phyloP scores from a whole-genome alignment of 2,113 vertebrate genomes.

The Brachypodius melanocephalos region DNA sequence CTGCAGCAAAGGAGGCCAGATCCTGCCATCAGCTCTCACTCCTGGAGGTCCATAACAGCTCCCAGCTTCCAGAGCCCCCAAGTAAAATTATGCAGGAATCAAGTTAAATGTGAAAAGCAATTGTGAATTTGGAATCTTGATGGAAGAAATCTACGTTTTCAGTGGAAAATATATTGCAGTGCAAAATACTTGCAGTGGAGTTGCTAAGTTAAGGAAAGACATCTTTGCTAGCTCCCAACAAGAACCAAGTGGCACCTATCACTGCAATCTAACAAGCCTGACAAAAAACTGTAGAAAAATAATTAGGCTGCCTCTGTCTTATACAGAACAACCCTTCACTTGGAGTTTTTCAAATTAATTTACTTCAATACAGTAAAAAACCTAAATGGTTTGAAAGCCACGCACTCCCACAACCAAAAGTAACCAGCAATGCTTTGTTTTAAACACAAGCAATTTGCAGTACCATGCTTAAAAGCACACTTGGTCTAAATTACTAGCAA shows the following conservation, averaged over 20 bases:
- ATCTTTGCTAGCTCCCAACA: neutral
- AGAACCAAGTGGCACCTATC: neutral
- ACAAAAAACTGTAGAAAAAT: neutral
- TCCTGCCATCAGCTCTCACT: neutral
- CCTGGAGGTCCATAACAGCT: accelerated
- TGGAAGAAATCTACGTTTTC: neutral
- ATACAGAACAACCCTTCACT: neutral
- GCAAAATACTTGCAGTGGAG: neutral
- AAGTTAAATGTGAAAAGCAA: neutral
- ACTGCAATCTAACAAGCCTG: neutral
- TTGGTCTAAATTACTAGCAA: neutral
- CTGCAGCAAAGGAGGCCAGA: neutral
- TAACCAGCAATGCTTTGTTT: neutral
- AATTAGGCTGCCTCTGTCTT: neutral
- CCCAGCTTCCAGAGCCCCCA: neutral
- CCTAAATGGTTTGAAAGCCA: neutral
- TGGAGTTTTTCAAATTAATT: neutral
- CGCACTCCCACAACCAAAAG: neutral
- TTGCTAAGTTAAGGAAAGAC: neutral
- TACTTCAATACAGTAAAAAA: neutral
- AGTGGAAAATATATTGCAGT: neutral
- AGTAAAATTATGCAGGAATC: neutral
- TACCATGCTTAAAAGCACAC: neutral
- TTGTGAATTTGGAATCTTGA: neutral
- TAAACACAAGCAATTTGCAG: neutral